A percentile compares a stretch with the other conserved stretches of the same genome.
These are phyloP conservation scores for Euthynnus affinis DNA, from an alignment of 2,797 vertebrate genomes.

Conservation along the genomic window DNA sequence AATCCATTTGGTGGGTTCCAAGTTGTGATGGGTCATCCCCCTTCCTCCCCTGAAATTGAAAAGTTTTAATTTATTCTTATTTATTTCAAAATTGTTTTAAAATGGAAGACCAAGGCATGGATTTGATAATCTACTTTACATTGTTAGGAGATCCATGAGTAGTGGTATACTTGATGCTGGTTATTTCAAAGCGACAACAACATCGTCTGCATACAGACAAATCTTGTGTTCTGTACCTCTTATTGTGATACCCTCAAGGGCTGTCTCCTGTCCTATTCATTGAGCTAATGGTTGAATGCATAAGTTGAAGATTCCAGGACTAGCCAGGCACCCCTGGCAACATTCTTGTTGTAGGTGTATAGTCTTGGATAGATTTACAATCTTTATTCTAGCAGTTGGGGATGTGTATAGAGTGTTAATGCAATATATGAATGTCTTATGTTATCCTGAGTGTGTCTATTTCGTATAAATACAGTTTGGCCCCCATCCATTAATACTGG, in stretches of 20 bases:
- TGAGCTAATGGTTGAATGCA: neutral
- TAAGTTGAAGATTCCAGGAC: neutral
- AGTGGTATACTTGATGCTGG: neutral
- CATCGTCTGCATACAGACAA: neutral
- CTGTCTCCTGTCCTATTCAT: neutral
- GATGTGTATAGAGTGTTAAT: neutral
- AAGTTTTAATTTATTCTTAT: no score
- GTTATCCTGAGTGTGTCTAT: no score
- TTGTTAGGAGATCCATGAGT: neutral
- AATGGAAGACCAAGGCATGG: slow-evolving; percentile 9
- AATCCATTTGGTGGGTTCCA: no score
- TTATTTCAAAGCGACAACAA: neutral
- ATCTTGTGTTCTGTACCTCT: neutral
- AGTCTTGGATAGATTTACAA: neutral
- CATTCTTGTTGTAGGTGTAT: neutral
- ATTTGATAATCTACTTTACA: slow-evolving; percentile 4
- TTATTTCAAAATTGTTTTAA: neutral
- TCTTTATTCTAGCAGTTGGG: neutral
- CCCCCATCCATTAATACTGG: no score
- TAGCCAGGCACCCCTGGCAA: neutral
- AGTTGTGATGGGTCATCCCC: no score
- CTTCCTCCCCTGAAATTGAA: no score
- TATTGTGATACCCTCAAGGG: neutral
- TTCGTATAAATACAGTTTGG: no score
- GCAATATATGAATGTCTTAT: no score